These are phyloP conservation scores for Sorex araneus DNA, from an alignment of 2,113 vertebrate genomes.

Conservation along the genomic window DNA sequence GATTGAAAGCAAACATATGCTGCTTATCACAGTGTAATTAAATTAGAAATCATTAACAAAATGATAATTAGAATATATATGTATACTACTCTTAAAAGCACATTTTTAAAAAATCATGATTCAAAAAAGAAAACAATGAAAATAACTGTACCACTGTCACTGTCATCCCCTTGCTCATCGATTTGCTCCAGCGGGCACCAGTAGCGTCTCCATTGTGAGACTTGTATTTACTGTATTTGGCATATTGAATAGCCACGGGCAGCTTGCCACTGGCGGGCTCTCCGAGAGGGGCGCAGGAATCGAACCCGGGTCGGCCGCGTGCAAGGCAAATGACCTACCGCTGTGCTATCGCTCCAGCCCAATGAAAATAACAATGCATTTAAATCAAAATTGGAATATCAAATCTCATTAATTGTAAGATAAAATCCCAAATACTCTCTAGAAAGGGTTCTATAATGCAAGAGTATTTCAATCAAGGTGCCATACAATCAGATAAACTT, in stretches of 20 bases:
- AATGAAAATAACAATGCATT: background rate
- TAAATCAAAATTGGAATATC: background rate
- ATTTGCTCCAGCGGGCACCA: no score
- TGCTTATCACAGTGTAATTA: background rate
- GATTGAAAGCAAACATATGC: background rate
- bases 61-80: background rate
- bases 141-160: no score
- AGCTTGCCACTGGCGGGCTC: no score
- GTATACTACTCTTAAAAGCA: background rate
- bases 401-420: background rate
- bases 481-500: background rate
- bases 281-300: no score
- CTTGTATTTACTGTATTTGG: no score
- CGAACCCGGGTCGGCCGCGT: no score
- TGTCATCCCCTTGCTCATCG: no score
- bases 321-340: no score
- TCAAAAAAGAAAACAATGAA: background rate
- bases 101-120: background rate
- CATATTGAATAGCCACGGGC: no score
- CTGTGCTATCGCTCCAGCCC: no score
- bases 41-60: background rate
- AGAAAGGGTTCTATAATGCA: background rate
- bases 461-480: background rate
- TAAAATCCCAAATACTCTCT: background rate
- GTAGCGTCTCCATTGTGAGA: no score